Conservation (phyloP, 2,888 invertebrate genomes). For the Eristalis intricaria region DNA sequence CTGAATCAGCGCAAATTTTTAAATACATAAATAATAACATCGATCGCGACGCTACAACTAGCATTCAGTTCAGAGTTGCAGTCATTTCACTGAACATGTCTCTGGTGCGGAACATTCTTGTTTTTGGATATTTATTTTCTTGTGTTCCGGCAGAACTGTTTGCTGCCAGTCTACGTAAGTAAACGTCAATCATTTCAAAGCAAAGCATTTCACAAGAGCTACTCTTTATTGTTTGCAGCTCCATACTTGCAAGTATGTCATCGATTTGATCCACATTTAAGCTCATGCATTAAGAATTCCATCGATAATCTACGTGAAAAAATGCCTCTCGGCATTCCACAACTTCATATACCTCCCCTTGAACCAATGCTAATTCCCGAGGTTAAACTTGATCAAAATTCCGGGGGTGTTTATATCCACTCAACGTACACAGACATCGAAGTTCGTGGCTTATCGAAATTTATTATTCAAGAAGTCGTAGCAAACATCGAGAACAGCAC, state of each 20-base stretch:
- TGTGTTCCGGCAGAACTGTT: neutral
- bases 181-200: neutral
- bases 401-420: constrained; percentile 86
- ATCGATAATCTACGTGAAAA: constrained; percentile 84
- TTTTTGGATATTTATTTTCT: constrained; percentile 27
- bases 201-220: neutral
- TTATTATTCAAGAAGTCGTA: constrained; percentile 84
- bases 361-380: constrained; percentile 87
- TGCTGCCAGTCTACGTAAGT: constrained; percentile 54
- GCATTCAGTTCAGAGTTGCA: constrained; percentile 15
- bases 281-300: constrained; percentile 84
- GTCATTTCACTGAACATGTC: constrained; percentile 36
- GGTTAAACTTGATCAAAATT: constrained; percentile 86
- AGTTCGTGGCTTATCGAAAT: constrained; percentile 85
- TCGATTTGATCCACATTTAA: constrained; percentile 84
- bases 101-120: neutral
- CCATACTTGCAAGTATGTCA: constrained; percentile 86
- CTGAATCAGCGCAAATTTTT: constrained; percentile 37
- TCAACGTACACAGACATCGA: constrained; percentile 86
- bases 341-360: constrained; percentile 86
- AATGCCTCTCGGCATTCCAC: constrained; percentile 85
- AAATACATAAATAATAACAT: neutral
- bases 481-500: constrained; percentile 81
- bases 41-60: neutral
- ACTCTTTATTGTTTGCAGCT: constrained; percentile 81